Base-by-base conservation (phyloP, 2,888 invertebrate species). In the Drosophila meridionalis region DNA sequence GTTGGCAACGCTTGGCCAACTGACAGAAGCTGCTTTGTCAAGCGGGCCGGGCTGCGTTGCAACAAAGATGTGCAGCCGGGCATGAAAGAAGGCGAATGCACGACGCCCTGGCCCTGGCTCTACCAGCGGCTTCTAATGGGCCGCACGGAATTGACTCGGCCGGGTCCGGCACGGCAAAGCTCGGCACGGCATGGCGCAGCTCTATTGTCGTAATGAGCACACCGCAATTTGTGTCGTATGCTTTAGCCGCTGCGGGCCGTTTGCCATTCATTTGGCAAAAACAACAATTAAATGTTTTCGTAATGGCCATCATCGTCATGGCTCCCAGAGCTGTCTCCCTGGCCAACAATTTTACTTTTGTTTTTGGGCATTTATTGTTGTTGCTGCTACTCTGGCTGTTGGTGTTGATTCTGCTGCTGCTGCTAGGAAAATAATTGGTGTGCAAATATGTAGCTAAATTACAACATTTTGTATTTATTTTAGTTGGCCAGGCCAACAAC, bases 261-360 rank as follows among this genome's bases (percentile, higher is more conserved):
- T 90, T 89, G 81, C 90, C 83, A 80, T 88, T 87, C 83, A 83
- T 83, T 89, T 90, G 76, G 88, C 79, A 86, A 88, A 83, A 82
- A 84, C 86, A 87, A 87, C 78, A 90, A 85, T 84, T 89, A 90
- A 83, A 80, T 81, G 90, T 89, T 88, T 87, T 88, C 85, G 88
- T 85, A 90, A 90, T 90, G 90, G 85, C 83, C 81, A 78, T 78
- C 84, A 84, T 76, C 79, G 71, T 69, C 67, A 59, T 82, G 68
- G 74, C 66, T 80, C 76, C 77, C 76, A 74, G 50, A 32, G 78
- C 68, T 65, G 65, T 77, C 69, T 81, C 81, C 64, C 55, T 74
- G 82, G 66, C 77, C 77, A 74, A 78, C 82, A 83, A 80, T 86
- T 87, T 82, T n/a, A 76, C 80, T 86, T 82, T 86, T 86, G 82